Evolutionary conservation across 2,888 invertebrate genomes (phyloP).

Genomic region (Dusona sp.): DNA sequence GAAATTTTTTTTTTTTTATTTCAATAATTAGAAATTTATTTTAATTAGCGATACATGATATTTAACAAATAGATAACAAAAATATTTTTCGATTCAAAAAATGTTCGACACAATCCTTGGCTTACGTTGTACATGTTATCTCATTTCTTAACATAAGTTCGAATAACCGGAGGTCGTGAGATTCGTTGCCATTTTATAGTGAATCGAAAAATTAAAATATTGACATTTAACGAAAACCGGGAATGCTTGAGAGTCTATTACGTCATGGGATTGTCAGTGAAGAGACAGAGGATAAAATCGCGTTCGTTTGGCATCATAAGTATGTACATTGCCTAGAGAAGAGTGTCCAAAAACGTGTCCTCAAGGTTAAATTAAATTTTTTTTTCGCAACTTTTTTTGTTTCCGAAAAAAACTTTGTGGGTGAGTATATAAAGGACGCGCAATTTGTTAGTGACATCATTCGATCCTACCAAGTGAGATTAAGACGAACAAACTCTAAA

Average conservation of each 20-base stretch:
- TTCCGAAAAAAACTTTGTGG: background rate
- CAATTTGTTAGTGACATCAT: constrained; percentile 31
- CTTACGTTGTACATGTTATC: background rate
- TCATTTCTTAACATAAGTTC: background rate
- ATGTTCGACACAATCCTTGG: background rate
- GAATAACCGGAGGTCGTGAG: background rate
- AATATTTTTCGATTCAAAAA: no score
- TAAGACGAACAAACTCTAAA: constrained; percentile 4
- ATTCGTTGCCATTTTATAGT: background rate
- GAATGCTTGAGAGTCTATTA: background rate
- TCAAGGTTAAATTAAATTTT: background rate
- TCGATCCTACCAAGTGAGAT: constrained; percentile 15
- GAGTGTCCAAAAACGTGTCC: no score
- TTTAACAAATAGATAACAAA: no score
- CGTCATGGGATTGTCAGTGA: constrained; percentile 9
- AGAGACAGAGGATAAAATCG: background rate
- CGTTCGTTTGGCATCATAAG: background rate
- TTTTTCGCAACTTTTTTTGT: background rate
- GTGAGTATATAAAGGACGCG: constrained; percentile 47
- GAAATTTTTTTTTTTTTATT: no score
- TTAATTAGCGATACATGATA: no score
- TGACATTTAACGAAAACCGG: background rate
- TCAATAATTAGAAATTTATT: no score
- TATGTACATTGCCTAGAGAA: background rate
- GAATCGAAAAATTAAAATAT: constrained; percentile 19